Percentiles rank a stretch among this genome's conserved stretches.
Evolutionary conservation across 2,113 vertebrate genomes (phyloP).

Genomic region (Galeopterus variegatus): DNA sequence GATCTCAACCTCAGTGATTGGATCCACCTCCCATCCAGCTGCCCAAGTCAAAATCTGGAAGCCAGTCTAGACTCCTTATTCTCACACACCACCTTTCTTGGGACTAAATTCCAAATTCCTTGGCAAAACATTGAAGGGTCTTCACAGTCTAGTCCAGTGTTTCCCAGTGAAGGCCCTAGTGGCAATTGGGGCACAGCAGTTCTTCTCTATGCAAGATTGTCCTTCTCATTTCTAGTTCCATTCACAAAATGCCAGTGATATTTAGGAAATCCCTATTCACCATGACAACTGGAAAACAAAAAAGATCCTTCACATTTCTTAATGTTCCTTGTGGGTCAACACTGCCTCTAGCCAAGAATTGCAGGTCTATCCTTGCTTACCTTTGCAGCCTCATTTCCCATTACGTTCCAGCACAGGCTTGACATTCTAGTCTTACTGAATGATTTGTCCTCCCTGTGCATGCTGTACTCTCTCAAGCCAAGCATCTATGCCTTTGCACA

Average conservation of each 20-base stretch:
- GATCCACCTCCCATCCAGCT: background rate
- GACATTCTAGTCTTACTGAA: background rate
- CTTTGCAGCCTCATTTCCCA: background rate
- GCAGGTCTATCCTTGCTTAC: background rate
- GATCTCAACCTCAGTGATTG: background rate
- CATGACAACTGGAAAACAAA: background rate
- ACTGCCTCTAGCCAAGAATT: background rate
- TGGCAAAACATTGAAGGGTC: background rate
- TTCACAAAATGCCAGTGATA: background rate
- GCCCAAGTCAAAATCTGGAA: background rate
- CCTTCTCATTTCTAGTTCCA: conserved; percentile 6
- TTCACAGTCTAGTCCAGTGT: background rate
- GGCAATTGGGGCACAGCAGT: background rate
- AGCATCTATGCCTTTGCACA: background rate
- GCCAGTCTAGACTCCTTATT: background rate
- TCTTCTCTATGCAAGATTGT: background rate
- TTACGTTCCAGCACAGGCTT: background rate
- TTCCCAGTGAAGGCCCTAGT: background rate
- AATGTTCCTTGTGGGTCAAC: background rate
- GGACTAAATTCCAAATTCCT: conserved; percentile 48
- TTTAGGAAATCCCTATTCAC: background rate
- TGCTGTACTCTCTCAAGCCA: background rate
- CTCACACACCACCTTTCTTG: background rate
- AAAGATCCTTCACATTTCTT: background rate
- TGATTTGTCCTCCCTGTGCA: accelerated